These are phyloP conservation scores for Periphyllus acericola DNA, from an alignment of 2,888 invertebrate species.

Conservation along the genomic window DNA sequence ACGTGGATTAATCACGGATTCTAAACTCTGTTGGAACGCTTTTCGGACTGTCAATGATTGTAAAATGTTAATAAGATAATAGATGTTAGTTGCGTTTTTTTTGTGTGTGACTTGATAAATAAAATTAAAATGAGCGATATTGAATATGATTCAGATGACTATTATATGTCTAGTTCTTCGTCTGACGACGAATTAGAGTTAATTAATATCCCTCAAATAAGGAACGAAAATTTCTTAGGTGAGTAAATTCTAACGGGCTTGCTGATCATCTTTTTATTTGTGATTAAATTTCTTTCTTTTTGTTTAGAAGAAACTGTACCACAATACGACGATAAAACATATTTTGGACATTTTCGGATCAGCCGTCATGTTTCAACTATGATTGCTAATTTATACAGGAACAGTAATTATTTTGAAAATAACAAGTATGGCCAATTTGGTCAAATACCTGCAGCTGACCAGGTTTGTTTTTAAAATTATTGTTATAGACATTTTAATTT, in stretches of 20 bases:
- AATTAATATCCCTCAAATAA: conserved; percentile 13
- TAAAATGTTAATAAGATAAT: too few relatives aligned
- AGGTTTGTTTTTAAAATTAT: not conserved
- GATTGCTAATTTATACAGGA: not conserved
- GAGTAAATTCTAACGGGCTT: conserved; percentile 6
- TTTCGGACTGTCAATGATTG: too few relatives aligned
- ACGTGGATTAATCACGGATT: too few relatives aligned
- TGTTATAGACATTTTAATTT: too few relatives aligned
- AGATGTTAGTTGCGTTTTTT: too few relatives aligned
- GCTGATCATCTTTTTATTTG: not conserved
- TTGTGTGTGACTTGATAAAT: too few relatives aligned
- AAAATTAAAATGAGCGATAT: not conserved
- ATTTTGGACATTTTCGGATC: not conserved
- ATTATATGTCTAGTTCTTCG: not conserved
- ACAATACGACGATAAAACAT: conserved; percentile 2
- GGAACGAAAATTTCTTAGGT: conserved; percentile 9
- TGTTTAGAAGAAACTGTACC: conserved; percentile 1
- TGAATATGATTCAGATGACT: conserved; percentile 4
- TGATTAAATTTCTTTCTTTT: not conserved
- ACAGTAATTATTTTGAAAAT: not conserved
- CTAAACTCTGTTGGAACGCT: too few relatives aligned
- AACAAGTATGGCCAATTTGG: conserved; percentile 1
- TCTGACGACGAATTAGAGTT: too few relatives aligned
- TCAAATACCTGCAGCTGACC: not conserved
- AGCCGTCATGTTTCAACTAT: not conserved